Evolutionary conservation across 2,113 vertebrate species (phyloP).

Genomic region (Suricata suricatta): DNA sequence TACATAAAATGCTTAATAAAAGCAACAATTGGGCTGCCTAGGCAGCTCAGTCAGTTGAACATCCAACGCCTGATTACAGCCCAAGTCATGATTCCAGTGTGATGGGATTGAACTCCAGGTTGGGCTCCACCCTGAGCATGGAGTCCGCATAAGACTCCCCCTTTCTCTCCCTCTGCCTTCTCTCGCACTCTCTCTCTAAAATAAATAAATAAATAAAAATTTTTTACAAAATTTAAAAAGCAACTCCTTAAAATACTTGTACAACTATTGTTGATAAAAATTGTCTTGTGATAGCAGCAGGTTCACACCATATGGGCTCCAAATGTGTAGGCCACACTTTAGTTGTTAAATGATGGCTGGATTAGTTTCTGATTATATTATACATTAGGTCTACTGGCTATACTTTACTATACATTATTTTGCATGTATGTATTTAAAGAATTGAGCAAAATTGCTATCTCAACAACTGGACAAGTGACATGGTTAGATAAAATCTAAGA

Average conservation of each 20-base stretch:
- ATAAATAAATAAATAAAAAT: too few relatives aligned
- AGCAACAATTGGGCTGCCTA: background rate
- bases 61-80: too few relatives aligned
- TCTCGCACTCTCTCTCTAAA: too few relatives aligned
- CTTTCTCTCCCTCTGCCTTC: too few relatives aligned
- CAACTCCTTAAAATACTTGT: background rate
- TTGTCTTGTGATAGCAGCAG: background rate
- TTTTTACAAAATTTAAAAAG: too few relatives aligned
- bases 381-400: background rate
- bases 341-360: background rate
- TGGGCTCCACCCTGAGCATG: too few relatives aligned
- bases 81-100: too few relatives aligned
- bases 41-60: too few relatives aligned
- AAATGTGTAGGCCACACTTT: background rate
- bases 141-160: too few relatives aligned
- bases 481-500: background rate
- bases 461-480: background rate
- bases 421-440: background rate
- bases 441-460: background rate
- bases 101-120: too few relatives aligned
- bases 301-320: background rate
- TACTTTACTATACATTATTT: background rate
- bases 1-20: background rate
- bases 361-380: background rate
- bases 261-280: background rate